Evolutionary conservation across 2,797 vertebrate genomes (phyloP).

Genomic region (Tangara arthus): DNA sequence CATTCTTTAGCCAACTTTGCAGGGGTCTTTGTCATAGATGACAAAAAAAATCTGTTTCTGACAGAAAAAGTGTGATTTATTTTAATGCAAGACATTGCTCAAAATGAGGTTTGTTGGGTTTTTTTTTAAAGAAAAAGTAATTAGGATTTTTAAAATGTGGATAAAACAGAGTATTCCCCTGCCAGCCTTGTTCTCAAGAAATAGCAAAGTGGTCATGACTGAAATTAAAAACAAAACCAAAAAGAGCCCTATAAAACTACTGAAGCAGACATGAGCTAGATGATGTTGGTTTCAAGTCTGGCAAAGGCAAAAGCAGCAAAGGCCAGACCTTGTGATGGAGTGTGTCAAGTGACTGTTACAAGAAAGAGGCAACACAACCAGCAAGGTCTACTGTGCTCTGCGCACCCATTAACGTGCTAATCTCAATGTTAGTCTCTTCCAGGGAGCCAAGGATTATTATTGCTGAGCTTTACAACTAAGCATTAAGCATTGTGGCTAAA

Average conservation of each 20-base stretch:
- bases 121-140: not conserved
- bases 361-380: not conserved
- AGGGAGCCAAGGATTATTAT: not conserved
- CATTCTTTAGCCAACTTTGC: not conserved
- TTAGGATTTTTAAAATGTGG: not conserved
- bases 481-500: not conserved
- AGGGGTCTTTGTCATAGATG: not conserved
- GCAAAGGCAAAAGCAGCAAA: not conserved
- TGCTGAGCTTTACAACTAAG: not conserved
- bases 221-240: conserved; percentile 16
- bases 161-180: not conserved
- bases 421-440: not conserved
- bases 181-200: conserved; percentile 22
- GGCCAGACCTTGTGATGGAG: conserved; percentile 1
- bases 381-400: not conserved
- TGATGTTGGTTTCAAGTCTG: not conserved
- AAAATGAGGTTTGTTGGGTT: not conserved
- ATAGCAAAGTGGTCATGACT: not conserved
- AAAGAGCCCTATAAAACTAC: not conserved
- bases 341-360: not conserved
- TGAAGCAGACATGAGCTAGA: not conserved
- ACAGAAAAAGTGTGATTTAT: not conserved
- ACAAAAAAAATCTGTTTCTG: not conserved
- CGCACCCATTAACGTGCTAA: not conserved
- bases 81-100: not conserved